A percentile compares a stretch with the other conserved stretches of the same genome.
Evolutionary conservation across 2,113 vertebrate genomes (phyloP).

Genomic region (Campylorhamphus procurvoides): DNA sequence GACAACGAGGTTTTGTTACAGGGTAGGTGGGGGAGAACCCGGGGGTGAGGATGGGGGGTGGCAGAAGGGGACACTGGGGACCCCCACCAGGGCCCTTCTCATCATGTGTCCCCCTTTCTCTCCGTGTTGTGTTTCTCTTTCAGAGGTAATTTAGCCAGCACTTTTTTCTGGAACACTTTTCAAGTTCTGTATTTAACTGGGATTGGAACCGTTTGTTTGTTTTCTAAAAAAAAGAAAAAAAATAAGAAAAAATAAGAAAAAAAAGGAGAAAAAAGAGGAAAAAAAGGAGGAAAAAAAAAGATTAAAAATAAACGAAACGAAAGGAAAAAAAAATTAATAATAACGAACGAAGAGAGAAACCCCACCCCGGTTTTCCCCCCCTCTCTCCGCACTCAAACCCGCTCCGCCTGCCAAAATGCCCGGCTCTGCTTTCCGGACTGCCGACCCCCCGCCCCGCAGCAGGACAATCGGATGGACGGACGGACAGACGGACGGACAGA

Average conservation of each 20-base stretch:
- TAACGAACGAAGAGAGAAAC: background rate
- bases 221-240: constrained; percentile 40
- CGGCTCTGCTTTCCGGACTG: constrained; percentile 44
- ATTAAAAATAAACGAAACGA: background rate
- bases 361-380: background rate
- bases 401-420: constrained; percentile 22
- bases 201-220: constrained; percentile 55
- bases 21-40: constrained; percentile 71
- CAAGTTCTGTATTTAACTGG: constrained; percentile 72
- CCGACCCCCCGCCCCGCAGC: constrained; percentile 25
- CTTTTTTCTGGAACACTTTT: constrained; percentile 75
- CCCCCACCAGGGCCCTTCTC: constrained; percentile 40
- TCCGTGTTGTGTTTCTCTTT: constrained; percentile 50
- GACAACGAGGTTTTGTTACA: constrained; percentile 83
- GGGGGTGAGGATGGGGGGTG: background rate
- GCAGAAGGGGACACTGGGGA: background rate
- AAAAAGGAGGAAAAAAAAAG: no score
- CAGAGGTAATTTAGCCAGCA: constrained; percentile 73
- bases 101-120: constrained; percentile 4
- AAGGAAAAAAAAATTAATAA: background rate
- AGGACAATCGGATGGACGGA: constrained; percentile 56
- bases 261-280: no score
- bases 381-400: background rate
- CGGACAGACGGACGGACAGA: background rate
- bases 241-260: no score